Evolutionary conservation across 2,797 vertebrate genomes (phyloP).

Genomic region (Brachymystax lenok): DNA sequence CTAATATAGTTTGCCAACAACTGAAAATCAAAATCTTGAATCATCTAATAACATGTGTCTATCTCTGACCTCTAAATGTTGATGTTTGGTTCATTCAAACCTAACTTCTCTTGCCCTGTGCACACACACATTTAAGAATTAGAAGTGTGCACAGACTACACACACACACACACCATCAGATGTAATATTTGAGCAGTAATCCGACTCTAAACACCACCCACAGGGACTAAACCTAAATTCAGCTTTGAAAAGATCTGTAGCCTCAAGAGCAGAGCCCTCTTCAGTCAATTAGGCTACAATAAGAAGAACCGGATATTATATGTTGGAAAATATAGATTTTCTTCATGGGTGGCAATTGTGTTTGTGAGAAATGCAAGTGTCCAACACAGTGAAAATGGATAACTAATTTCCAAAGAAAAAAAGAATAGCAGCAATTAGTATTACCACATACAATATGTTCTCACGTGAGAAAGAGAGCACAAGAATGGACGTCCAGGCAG

Average conservation of each 20-base stretch:
- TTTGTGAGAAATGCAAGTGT: not conserved
- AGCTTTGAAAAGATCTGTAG: constrained; percentile 47
- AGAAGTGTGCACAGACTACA: constrained; percentile 7
- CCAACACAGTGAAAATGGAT: not conserved
- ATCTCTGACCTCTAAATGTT: not conserved
- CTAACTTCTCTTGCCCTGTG: not conserved
- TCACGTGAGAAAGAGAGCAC: constrained; percentile 15
- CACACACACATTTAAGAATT: constrained; percentile 36
- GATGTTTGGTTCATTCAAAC: not conserved
- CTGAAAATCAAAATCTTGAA: not conserved
- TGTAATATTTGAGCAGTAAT: constrained; percentile 72
- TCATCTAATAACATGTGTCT: not conserved
- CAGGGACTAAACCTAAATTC: constrained; percentile 60
- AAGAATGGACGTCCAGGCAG: constrained; percentile 11
- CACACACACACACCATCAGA: constrained; percentile 34
- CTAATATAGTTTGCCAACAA: not conserved
- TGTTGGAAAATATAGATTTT: not conserved
- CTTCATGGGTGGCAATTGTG: not conserved
- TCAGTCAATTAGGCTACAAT: not conserved
- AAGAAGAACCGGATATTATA: not conserved
- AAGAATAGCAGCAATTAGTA: not conserved
- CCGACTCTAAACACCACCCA: constrained; percentile 67
- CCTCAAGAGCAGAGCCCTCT: constrained; percentile 30
- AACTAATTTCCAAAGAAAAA: not conserved
- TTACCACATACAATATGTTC: constrained; percentile 7